phyloP scores from a whole-genome alignment of 2,797 vertebrate genomes.

The Danio aesculapii region DNA sequence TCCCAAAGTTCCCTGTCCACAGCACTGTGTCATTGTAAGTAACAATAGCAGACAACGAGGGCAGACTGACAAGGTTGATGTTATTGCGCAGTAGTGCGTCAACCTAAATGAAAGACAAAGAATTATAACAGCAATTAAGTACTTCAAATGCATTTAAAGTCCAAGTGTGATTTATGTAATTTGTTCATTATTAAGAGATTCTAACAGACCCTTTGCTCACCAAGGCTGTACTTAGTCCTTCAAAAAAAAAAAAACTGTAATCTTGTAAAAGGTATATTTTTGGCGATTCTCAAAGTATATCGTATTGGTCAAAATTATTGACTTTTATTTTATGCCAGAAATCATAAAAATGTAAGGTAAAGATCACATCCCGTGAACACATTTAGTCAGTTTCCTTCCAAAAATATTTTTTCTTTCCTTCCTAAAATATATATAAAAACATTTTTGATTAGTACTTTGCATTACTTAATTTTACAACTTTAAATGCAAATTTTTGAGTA shows the following conservation, averaged over 20 bases:
- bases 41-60: constrained; percentile 89
- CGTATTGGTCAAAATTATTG: neutral
- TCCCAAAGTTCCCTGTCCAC: constrained; percentile 96
- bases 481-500: too few species aligned
- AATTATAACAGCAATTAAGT: neutral
- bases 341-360: too few species aligned
- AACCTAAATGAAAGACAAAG: constrained; percentile 77
- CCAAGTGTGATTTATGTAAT: neutral
- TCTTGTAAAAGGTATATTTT: neutral
- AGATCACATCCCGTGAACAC: too few species aligned
- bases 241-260: neutral
- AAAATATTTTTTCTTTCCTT: too few species aligned
- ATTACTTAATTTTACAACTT: too few species aligned
- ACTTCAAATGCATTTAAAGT: neutral
- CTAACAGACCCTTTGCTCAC: neutral
- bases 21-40: constrained; percentile 92
- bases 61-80: constrained; percentile 81
- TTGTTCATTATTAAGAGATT: too few species aligned
- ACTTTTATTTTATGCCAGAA: neutral
- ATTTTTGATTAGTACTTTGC: too few species aligned
- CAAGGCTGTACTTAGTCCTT: neutral
- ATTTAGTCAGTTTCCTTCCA: too few species aligned
- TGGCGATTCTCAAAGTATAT: too few species aligned
- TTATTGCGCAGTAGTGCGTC: constrained; percentile 83
- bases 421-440: too few species aligned